Evolutionary conservation across 30 jellyfish, hydroid and myxozoan genomes (phyloP).

Genomic region (Turritopsis rubra): DNA sequence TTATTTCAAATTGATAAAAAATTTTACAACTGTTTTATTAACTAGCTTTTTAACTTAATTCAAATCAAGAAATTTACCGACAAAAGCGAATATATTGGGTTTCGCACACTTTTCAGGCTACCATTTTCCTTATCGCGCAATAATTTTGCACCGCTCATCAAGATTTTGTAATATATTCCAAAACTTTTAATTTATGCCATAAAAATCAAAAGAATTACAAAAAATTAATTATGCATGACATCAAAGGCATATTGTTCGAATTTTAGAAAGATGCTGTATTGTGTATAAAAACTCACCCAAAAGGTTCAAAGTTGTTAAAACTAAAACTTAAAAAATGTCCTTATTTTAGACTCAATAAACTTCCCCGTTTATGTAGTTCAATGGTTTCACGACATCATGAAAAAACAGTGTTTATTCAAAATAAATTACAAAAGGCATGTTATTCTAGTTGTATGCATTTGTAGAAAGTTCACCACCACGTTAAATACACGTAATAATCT

Average conservation of each 20-base stretch:
- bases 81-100: too few species aligned
- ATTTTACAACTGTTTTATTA: not conserved
- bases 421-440: not conserved
- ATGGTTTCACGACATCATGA: not conserved
- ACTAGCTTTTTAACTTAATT: not conserved
- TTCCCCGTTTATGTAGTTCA: not conserved
- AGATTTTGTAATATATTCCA: not conserved
- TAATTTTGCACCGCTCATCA: constrained; percentile 9
- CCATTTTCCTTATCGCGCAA: not conserved
- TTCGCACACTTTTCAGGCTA: not conserved
- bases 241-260: constrained; percentile 9
- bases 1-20: too few species aligned
- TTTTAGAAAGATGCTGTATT: constrained; percentile 5
- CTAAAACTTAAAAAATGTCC: not conserved
- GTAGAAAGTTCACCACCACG: not conserved
- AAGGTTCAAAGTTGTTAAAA: not conserved
- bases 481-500: not conserved
- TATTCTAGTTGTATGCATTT: not conserved
- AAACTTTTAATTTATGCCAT: not conserved
- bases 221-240: constrained; percentile 15
- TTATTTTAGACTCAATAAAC: not conserved
- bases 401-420: not conserved
- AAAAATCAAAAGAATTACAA: not conserved
- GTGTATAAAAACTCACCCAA: not conserved
- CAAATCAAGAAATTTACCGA: not conserved